Base-by-base conservation (phyloP, 1,140 invertebrate species). In the Pogonomyrmex barbatus region DNA sequence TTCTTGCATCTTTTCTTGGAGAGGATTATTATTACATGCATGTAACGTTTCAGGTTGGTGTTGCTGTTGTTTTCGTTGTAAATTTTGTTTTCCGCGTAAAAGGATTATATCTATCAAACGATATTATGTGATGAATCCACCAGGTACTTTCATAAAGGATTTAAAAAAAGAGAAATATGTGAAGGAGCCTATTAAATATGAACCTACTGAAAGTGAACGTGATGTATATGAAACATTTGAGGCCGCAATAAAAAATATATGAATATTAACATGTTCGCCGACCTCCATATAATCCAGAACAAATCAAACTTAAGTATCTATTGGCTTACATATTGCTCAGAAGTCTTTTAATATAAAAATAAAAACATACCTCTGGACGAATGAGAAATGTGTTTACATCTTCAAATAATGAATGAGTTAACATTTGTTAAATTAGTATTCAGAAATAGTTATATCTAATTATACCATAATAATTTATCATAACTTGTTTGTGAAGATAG, bases 21-120 rank as follows among this genome's bases (percentile, higher is more conserved):
- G 33, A 33, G 36, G 14, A 60, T 58, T n/a, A 62, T 78, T 75
- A 52, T 81, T 70, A 8, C 52, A 17, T 36, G 14, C 67, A 68
- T 10, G 77, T 24, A 47, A 9, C 12, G 62, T 63, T 87, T 45
- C 58, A 94, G 93, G 94, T 17, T 94, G 94, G 94, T 94, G 93
- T 56, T 94, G 93, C 39, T 94, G 93, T 6, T 94, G 93, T 81
- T 93, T 91, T 70, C 89, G 91, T 45, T 94, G 91, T 75, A 86
- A 89, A 70, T 78, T 93, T 47, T 94, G 92, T 67, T 94, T 92
- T 86, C 93, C 93, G 0, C 65, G 60, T 12, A 87, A 89, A 73
- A 90, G 90, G 68, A 94, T 94, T 56, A n/a, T 54, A 42, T 36
- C 62, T 10, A 87, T 92, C 12, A 94, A 93, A 67, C 88, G 90